These are phyloP conservation scores for Anguilla marmorata DNA, from an alignment of 2,797 vertebrate genomes.

Conservation along the genomic window DNA sequence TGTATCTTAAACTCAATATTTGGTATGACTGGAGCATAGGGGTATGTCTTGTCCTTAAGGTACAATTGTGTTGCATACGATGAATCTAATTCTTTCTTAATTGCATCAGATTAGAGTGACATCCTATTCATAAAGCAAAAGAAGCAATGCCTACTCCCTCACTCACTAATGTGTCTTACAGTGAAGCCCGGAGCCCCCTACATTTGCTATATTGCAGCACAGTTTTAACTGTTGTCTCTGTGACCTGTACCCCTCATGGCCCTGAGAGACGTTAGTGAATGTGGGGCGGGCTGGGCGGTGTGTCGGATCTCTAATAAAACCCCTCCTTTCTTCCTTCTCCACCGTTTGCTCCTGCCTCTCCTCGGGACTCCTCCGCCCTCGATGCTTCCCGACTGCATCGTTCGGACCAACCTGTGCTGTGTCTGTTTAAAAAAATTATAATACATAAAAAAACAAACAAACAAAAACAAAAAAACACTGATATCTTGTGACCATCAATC, in stretches of 20 bases:
- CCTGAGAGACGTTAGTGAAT: not conserved
- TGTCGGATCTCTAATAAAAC: conserved; percentile 80
- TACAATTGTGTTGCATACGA: not conserved
- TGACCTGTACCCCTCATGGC: not conserved
- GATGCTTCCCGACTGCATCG: conserved; percentile 63
- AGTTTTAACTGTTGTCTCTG: not conserved
- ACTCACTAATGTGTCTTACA: conserved; percentile 4
- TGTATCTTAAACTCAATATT: not conserved
- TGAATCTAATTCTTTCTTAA: not conserved
- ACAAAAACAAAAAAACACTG: not conserved
- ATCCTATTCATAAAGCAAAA: not conserved
- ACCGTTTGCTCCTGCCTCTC: conserved; percentile 79
- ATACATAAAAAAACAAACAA: not conserved
- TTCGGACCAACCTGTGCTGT: conserved; percentile 66
- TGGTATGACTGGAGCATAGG: not conserved
- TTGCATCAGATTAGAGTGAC: not conserved
- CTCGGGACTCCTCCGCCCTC: conserved; percentile 74
- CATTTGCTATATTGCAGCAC: not conserved
- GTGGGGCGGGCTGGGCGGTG: conserved; percentile 25
- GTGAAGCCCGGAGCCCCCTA: too few relatives aligned
- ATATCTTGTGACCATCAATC: conserved; percentile 48
- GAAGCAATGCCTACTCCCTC: not conserved
- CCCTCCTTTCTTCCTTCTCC: conserved; percentile 83
- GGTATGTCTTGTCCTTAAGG: too few relatives aligned
- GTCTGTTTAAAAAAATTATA: not conserved